Evolutionary conservation across 2,113 vertebrate species (phyloP).

Genomic region (Dryoscopus gambensis): DNA sequence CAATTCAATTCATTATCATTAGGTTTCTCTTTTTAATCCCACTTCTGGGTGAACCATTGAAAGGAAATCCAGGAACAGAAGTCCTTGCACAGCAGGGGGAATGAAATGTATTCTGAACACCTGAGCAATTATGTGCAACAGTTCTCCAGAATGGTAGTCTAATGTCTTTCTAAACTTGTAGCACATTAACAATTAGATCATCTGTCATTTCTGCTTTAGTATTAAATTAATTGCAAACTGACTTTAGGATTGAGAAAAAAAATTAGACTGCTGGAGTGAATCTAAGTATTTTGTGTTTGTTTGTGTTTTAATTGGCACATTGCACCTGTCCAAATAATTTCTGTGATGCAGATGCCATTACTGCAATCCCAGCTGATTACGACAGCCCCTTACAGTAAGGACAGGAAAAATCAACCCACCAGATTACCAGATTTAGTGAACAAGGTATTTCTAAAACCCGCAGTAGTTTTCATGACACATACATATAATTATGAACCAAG

Average conservation of each 20-base stretch:
- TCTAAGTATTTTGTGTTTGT: background rate
- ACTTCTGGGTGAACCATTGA: constrained; percentile 63
- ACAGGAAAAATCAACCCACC: background rate
- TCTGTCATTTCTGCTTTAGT: constrained; percentile 46
- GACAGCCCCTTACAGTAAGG: background rate
- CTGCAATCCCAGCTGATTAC: background rate
- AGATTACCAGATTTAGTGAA: background rate
- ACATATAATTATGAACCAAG: background rate
- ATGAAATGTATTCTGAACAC: constrained; percentile 57
- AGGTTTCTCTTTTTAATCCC: constrained; percentile 64
- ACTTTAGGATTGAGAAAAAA: background rate
- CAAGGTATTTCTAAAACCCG: background rate
- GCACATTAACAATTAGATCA: constrained; percentile 44
- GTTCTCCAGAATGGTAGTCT: constrained; percentile 27
- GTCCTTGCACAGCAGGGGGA: constrained; percentile 38
- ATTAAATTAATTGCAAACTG: constrained; percentile 35
- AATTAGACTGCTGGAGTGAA: background rate
- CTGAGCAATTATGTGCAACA: constrained; percentile 58
- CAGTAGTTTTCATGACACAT: background rate
- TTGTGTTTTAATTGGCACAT: background rate
- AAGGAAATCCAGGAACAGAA: constrained; percentile 55
- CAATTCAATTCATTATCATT: constrained; percentile 83
- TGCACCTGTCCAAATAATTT: background rate
- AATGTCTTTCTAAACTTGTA: constrained; percentile 62
- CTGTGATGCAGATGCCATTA: background rate